Conservation (phyloP, 1,140 invertebrate genomes). For the Monochamus saltuarius region DNA sequence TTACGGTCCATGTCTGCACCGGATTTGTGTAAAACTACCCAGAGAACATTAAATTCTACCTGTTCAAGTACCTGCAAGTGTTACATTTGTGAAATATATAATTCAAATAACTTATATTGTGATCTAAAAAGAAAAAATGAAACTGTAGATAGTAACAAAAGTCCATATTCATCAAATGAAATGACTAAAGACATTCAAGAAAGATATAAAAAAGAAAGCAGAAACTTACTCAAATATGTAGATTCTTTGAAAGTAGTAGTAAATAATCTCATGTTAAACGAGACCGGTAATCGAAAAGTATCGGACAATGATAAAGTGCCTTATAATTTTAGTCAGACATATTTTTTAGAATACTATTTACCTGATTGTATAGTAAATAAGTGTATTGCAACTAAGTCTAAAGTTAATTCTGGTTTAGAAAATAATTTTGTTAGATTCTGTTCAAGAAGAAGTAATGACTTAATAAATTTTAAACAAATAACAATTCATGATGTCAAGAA, state of each 20-base stretch:
- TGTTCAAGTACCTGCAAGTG: constrained; percentile 32
- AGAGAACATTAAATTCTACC: constrained; percentile 27
- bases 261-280: constrained; percentile 42
- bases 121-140: constrained; percentile 27
- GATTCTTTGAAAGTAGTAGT: constrained; percentile 43
- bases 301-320: constrained; percentile 23
- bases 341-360: constrained; percentile 47
- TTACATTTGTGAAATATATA: constrained; percentile 35
- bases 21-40: constrained; percentile 38
- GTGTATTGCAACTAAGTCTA: constrained; percentile 29
- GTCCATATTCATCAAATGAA: constrained; percentile 9
- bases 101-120: constrained; percentile 34
- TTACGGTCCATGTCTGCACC: constrained; percentile 44
- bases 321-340: constrained; percentile 35
- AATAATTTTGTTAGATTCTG: constrained; percentile 41
- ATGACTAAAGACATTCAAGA: constrained; percentile 14
- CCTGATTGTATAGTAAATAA: constrained; percentile 36
- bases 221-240: constrained; percentile 38
- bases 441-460: constrained; percentile 36
- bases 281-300: constrained; percentile 40
- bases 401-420: constrained; percentile 42
- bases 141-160: constrained; percentile 6
- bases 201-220: constrained; percentile 17
- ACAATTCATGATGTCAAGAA: constrained; percentile 41
- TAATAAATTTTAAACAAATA: constrained; percentile 41